These are phyloP conservation scores for Caenorhabditis imperialis DNA, from an alignment of 2,888 invertebrate genomes.

Conservation along the genomic window DNA sequence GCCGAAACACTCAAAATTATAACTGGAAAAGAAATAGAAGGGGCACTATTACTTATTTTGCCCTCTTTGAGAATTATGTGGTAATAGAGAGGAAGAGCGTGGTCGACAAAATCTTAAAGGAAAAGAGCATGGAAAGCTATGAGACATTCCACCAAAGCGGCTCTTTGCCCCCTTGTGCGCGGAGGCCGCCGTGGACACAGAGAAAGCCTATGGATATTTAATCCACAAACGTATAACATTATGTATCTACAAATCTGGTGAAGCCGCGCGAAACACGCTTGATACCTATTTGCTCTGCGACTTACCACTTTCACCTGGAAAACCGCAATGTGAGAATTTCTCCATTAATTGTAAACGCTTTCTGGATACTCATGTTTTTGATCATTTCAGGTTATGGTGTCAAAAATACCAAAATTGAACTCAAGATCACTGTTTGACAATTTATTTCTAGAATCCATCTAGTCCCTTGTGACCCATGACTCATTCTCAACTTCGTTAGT, in stretches of 20 bases:
- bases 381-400: no score
- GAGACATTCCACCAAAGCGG: constrained; percentile 39
- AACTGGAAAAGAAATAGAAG: no score
- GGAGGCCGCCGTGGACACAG: constrained; percentile 37
- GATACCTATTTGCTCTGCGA: no score
- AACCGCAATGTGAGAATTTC: no score
- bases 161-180: constrained; percentile 38
- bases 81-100: background rate
- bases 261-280: no score
- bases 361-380: no score
- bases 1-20: no score
- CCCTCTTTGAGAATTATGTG: no score
- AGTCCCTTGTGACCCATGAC: constrained; percentile 26
- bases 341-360: no score
- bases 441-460: background rate
- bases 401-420: no score
- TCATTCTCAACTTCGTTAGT: constrained; percentile 41
- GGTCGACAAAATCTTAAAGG: constrained; percentile 25
- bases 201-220: constrained; percentile 58
- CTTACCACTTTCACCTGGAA: no score
- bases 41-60: background rate
- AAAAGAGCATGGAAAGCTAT: constrained; percentile 26
- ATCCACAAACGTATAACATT: constrained; percentile 60
- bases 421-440: background rate
- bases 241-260: constrained; percentile 52